Evolutionary conservation across 1,140 invertebrate species (phyloP), one percentile per base, ranked within the genome.

Genomic region (Atta cephalotes): DNA sequence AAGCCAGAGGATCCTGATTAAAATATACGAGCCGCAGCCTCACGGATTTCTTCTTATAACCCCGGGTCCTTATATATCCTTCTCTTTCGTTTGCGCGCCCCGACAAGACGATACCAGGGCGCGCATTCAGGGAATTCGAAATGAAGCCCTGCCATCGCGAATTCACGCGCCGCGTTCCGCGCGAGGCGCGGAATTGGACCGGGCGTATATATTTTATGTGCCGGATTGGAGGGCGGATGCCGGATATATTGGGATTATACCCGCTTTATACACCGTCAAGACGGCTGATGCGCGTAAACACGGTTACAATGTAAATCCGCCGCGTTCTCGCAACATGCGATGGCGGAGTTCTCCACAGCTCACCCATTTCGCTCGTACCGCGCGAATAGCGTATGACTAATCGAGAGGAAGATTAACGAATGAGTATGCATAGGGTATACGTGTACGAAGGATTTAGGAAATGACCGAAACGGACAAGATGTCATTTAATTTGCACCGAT

Each of bases 11-110:
- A 90, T 93, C 89, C 92, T 95, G 94, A 95, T 94, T 95, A 95
- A 95, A 95, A 95, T 95, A 95, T 95, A 95, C 93, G 94, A 94
- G 91, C 93, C 70, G 56, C 90, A 92, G 92, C 91, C 92, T 94
- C 90, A 92, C 93, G 92, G 93, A 94, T 95, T 95, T 94, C 94
- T 94, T 90, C 89, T 91, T 91, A 91, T 94, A 94, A 93, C 91
- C 91, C 90, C 21, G 70, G 80, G 70, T 90, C 89, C 89, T 88
- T 88, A 87, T 76, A 87, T 90, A 86, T 90, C 87, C 21, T n/a
- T 49, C 68, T 35, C 60, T 28, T 74, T 53, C 51, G 45, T 25
- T 49, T 31, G 56, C 77, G 51, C 72, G 35, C 28, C 45, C 45
- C 39, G 45, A 16, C 45, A 45, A 76, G 45, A 62, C 85, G 85